A percentile compares a stretch with the other conserved stretches of the same genome.
phyloP scores from a whole-genome alignment of 2,113 vertebrate species.

The Cinclus cinclus region DNA sequence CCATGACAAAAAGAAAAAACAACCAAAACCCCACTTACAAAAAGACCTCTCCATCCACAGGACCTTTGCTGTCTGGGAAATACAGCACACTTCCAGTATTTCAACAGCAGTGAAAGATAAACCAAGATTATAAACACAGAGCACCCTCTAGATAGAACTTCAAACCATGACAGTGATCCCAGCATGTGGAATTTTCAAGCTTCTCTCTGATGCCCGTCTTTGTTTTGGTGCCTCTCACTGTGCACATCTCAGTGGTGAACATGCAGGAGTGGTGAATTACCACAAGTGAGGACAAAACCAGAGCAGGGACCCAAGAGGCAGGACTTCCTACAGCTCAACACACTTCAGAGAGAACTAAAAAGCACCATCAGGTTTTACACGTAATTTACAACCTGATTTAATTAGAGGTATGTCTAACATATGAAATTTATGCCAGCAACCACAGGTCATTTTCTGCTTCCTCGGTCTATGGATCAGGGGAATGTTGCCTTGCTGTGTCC shows the following conservation, averaged over 20 bases:
- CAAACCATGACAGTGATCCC: not conserved
- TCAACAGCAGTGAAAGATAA: not conserved
- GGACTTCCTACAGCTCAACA: not conserved
- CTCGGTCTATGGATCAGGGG: not conserved
- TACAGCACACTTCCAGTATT: not conserved
- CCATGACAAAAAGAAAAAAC: not conserved
- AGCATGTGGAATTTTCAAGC: not conserved
- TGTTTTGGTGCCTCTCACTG: not conserved
- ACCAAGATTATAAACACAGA: not conserved
- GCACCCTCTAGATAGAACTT: not conserved
- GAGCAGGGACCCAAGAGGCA: not conserved
- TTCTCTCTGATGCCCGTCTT: not conserved
- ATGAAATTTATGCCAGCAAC: not conserved
- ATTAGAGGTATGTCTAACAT: not conserved
- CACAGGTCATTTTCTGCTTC: not conserved
- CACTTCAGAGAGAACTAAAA: not conserved
- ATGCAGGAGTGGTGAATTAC: not conserved
- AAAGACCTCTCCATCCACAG: accelerated
- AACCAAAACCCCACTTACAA: not conserved
- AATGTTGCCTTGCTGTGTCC: accelerated
- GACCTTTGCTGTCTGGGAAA: not conserved
- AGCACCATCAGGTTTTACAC: not conserved
- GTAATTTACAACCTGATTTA: not conserved
- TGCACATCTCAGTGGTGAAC: accelerated
- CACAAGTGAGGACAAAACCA: not conserved